phyloP scores from a whole-genome alignment of 2,888 invertebrate genomes.

The Saturnia japonica region DNA sequence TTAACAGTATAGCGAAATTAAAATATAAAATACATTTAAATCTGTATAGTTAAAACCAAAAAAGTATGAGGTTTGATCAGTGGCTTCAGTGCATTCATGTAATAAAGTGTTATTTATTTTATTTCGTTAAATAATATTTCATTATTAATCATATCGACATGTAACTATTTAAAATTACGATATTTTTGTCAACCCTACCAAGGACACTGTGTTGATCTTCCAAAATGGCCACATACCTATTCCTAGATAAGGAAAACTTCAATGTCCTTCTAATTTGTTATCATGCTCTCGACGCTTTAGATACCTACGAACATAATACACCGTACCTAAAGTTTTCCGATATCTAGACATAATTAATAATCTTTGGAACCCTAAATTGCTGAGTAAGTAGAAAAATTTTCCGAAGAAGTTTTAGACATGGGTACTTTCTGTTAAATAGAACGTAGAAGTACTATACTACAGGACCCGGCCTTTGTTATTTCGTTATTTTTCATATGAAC shows the following conservation, averaged over 20 bases:
- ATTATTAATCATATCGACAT: no score
- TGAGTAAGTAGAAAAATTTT: slow-evolving; percentile 18
- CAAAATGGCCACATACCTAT: background rate
- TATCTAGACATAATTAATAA: slow-evolving; percentile 16
- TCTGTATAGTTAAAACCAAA: no score
- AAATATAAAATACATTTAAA: no score
- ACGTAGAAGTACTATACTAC: no score
- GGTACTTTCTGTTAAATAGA: no score
- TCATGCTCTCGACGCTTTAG: background rate
- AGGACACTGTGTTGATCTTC: background rate
- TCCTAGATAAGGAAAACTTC: background rate
- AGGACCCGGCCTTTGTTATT: no score
- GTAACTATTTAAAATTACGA: background rate
- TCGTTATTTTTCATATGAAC: no score
- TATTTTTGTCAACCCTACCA: background rate
- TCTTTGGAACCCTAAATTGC: slow-evolving; percentile 16
- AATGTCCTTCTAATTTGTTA: background rate
- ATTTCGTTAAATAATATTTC: no score
- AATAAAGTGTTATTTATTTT: no score
- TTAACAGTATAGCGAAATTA: no score
- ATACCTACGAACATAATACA: background rate
- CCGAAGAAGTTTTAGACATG: slow-evolving; percentile 11
- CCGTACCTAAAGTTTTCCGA: slow-evolving; percentile 7
- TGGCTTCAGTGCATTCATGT: no score
- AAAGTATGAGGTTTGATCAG: no score